phyloP scores from a whole-genome alignment of 1,140 invertebrate species.

The Thaumatotibia leucotreta region DNA sequence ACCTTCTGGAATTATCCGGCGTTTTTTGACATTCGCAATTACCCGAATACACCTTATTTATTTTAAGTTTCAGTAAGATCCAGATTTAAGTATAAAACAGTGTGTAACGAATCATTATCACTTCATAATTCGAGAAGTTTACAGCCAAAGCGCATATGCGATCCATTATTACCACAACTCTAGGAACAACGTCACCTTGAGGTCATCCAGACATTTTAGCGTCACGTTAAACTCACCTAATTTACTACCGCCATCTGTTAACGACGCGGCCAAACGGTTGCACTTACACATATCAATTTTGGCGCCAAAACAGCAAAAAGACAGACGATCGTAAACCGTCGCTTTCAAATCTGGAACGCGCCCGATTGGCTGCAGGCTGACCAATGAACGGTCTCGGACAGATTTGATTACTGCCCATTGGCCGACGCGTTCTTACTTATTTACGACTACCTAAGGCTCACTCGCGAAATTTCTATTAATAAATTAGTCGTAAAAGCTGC shows the following conservation, averaged over 20 bases:
- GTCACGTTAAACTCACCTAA: background rate
- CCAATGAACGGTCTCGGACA: conserved; percentile 53
- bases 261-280: conserved; percentile 11
- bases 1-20: no score
- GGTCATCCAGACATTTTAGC: background rate
- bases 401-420: conserved; percentile 63
- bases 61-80: no score
- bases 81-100: background rate
- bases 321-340: conserved; percentile 67
- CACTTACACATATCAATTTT: conserved; percentile 52
- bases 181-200: background rate
- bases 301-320: conserved; percentile 68
- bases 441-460: conserved; percentile 68
- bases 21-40: no score
- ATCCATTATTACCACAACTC: background rate
- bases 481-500: conserved; percentile 68
- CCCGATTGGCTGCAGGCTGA: conserved; percentile 51
- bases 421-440: conserved; percentile 55
- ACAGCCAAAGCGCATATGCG: background rate
- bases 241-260: conserved; percentile 7
- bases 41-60: no score
- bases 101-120: background rate
- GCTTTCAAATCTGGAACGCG: conserved; percentile 61
- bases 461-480: conserved; percentile 74
- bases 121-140: background rate